These are phyloP conservation scores for Acanthococcus lagerstroemiae DNA, from an alignment of 2,888 invertebrate genomes.

Conservation along the genomic window DNA sequence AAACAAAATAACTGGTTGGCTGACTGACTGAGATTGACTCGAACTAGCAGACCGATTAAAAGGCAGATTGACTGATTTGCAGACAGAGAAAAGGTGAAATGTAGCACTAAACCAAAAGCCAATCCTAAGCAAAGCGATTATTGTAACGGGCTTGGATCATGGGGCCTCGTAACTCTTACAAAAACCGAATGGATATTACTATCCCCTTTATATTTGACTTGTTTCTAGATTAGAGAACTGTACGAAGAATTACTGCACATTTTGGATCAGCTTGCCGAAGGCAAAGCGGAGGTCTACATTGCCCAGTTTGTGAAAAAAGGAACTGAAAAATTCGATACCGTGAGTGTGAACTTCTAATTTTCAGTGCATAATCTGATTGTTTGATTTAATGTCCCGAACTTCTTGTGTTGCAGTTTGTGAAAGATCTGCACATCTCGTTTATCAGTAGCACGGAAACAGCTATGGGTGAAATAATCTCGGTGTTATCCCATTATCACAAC, in stretches of 20 bases:
- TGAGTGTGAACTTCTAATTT: too few species aligned
- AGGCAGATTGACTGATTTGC: too few species aligned
- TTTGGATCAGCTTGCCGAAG: constrained; percentile 57
- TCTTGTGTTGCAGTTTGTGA: constrained; percentile 48
- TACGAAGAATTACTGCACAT: constrained; percentile 61
- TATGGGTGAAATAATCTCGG: constrained; percentile 57
- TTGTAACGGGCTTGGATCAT: too few species aligned
- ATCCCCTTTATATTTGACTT: background rate
- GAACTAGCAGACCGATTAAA: too few species aligned
- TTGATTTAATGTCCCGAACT: too few species aligned
- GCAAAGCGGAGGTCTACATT: constrained; percentile 63
- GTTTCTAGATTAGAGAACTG: constrained; percentile 51
- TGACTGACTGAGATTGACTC: too few species aligned
- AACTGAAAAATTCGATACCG: constrained; percentile 63
- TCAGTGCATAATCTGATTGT: too few species aligned
- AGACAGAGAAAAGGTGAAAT: background rate
- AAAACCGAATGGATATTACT: background rate
- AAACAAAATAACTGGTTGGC: too few species aligned
- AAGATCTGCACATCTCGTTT: constrained; percentile 60
- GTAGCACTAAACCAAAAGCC: background rate
- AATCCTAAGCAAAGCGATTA: too few species aligned
- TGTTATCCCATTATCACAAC: constrained; percentile 61
- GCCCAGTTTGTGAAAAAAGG: constrained; percentile 57
- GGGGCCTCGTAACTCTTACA: background rate
- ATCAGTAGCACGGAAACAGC: constrained; percentile 63